Conservation (phyloP, 1,140 invertebrate species). For the Oncopeltus fasciatus region DNA sequence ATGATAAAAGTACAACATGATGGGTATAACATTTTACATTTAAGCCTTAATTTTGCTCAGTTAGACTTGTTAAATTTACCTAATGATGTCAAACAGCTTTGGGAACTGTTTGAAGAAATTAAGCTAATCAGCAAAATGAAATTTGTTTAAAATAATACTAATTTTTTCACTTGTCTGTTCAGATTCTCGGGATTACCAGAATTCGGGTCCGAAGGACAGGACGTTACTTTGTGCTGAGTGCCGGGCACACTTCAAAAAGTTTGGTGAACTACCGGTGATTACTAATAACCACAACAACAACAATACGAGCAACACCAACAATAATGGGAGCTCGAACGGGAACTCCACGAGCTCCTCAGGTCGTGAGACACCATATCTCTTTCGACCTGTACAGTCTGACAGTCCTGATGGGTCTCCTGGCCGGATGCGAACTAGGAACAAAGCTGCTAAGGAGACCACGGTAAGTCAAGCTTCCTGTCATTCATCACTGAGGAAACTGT, state of each 20-base stretch:
- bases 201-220: constrained; percentile 48
- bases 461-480: no score
- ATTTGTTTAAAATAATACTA: no score
- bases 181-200: constrained; percentile 59
- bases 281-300: constrained; percentile 3
- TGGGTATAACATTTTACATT: no score
- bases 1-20: no score
- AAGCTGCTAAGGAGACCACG: constrained; percentile 56
- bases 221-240: constrained; percentile 68
- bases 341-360: constrained; percentile 9
- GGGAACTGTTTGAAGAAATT: no score
- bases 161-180: background rate
- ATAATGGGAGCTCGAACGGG: constrained; percentile 13
- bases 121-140: no score
- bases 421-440: constrained; percentile 75
- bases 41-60: no score
- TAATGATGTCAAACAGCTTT: no score
- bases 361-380: constrained; percentile 45
- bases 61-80: no score
- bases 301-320: constrained; percentile 17
- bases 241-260: constrained; percentile 65
- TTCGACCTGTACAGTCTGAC: constrained; percentile 55
- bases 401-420: constrained; percentile 65
- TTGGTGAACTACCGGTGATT: constrained; percentile 54
- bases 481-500: no score